Percentiles rank a stretch among this genome's conserved stretches.
Conservation (phyloP, 1,140 invertebrate genomes). For the Anastrepha obliqua region DNA sequence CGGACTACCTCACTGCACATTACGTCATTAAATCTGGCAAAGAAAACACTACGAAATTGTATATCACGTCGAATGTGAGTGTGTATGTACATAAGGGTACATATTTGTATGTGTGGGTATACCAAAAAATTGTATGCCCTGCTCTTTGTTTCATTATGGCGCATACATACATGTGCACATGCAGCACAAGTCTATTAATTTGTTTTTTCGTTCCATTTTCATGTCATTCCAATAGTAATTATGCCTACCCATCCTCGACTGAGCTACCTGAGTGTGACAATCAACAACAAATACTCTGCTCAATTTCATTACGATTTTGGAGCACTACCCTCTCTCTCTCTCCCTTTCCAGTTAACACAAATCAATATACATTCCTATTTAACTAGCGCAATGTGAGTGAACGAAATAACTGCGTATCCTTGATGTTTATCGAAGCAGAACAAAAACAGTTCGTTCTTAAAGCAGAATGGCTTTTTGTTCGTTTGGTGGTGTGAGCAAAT, state of each 20-base stretch:
- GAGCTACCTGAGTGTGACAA: constrained; percentile 2
- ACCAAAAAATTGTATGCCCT: constrained; percentile 14
- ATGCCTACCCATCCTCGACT: neutral
- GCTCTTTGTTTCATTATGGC: constrained; percentile 37
- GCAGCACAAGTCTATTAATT: neutral
- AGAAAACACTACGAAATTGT: constrained; percentile 28
- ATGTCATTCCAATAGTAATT: constrained; percentile 38
- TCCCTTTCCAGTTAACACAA: neutral
- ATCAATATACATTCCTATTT: neutral
- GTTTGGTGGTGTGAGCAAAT: neutral
- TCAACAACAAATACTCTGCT: neutral
- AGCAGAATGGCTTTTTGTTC: neutral
- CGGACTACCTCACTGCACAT: constrained; percentile 56
- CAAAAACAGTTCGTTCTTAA: neutral
- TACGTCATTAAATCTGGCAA: constrained; percentile 56
- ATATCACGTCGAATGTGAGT: neutral
- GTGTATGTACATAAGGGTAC: neutral
- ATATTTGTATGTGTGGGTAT: neutral
- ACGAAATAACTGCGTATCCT: constrained; percentile 24
- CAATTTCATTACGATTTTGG: constrained; percentile 3
- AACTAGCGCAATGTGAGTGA: neutral
- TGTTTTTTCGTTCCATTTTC: constrained; percentile 51
- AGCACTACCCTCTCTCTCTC: neutral
- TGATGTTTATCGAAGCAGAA: neutral
- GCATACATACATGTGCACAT: neutral